Conservation (phyloP, 2,888 invertebrate species). For the Drosophila kambysellisi region DNA sequence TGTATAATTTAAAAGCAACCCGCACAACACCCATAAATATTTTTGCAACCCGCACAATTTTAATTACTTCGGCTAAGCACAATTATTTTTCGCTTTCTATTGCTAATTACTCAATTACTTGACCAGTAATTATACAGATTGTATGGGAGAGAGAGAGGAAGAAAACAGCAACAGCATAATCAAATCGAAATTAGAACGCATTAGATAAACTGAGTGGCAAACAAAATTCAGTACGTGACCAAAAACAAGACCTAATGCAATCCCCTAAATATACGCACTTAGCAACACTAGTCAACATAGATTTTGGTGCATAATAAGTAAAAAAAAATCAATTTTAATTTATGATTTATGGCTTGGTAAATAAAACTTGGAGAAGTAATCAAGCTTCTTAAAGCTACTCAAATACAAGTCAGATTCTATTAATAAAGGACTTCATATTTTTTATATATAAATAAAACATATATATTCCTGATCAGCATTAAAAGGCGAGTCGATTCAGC, state of each 20-base stretch:
- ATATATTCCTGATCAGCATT: not conserved
- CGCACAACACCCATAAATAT: not conserved
- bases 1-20: constrained; percentile 29
- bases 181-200: constrained; percentile 58
- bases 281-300: constrained; percentile 13
- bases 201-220: constrained; percentile 44
- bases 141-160: not conserved
- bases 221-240: constrained; percentile 45
- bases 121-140: constrained; percentile 14
- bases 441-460: not conserved
- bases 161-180: constrained; percentile 45
- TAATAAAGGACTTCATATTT: not conserved
- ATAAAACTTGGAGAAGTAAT: not conserved
- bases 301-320: not conserved
- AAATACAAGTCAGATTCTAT: not conserved
- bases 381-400: not conserved
- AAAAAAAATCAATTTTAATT: not conserved
- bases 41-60: constrained; percentile 7
- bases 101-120: constrained; percentile 42
- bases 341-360: not conserved
- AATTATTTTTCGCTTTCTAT: constrained; percentile 18
- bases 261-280: not conserved
- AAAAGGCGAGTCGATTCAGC: not conserved
- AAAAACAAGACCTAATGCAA: constrained; percentile 5
- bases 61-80: constrained; percentile 36